Base-by-base conservation (phyloP, 2,113 vertebrate species). In the Laterallus jamaicensis region DNA sequence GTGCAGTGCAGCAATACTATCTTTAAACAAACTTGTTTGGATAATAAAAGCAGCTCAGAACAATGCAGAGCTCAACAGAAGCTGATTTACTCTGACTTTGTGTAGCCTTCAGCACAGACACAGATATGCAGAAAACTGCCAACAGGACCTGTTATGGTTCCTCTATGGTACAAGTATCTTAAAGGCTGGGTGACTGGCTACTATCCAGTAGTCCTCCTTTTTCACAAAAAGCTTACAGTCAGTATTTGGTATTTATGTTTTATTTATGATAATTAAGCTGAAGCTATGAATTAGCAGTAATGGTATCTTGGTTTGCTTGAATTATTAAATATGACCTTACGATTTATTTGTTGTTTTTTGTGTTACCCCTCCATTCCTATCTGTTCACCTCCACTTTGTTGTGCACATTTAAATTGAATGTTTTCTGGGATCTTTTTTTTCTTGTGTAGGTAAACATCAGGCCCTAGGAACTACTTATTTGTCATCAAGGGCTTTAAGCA, bases 31-130 rank as follows among this genome's bases (percentile, higher is more conserved):
- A 66, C 31, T 68, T 86, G 44, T 69, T 37, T 62, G 68, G 67
- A 66, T 66, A 88, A 69, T 18, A 86, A 92, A 90, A 91, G 50
- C 59, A 88, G 35, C n/a, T 76, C 50, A 86, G 55, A 93, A 95
- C 63, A 91, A 90, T 58, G 55, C 50, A 86, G 67, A 91, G 35
- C 50, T 90, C 71, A 93, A 76, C 8, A 79, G 37, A 92, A 35
- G 58, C 21, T 85, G 75, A 92, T 92, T 85, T 71, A 68, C 40
- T 88, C 54, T 54, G 26, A 69, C 80, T 92, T 80, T 1, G 11
- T 26, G 39, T 32, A 88, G 62, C 25, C 82, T 56, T 92, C 82
- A 90, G 82, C 39, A 81, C 28, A 92, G 71, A 60, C n/a, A 70
- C 29, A 89, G 19, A 59, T 22, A 69, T 5, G 40, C 44, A 87